Percentiles rank a stretch among this genome's conserved stretches.
phyloP scores from a whole-genome alignment of 2,797 vertebrate genomes.

The Oceanodroma leucorhoa region DNA sequence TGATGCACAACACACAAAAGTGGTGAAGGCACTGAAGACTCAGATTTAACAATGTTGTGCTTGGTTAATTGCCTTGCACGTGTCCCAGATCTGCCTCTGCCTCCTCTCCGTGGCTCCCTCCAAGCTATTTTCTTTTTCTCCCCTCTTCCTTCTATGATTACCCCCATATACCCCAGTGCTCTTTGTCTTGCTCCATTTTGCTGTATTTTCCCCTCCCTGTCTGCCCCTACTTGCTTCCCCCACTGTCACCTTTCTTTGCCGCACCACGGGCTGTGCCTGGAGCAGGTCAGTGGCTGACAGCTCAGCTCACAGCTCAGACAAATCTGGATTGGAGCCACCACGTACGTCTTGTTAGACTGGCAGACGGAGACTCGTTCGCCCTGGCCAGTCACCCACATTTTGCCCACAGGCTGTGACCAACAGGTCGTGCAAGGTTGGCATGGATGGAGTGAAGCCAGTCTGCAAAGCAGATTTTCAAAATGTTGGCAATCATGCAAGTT shows the following conservation, averaged over 20 bases:
- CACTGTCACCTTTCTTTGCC: background rate
- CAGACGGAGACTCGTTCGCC: rapidly evolving
- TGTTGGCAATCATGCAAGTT: background rate
- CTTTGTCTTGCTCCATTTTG: background rate
- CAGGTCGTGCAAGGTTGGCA: background rate
- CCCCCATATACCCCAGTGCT: background rate
- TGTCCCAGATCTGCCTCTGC: background rate
- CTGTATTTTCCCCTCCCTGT: background rate
- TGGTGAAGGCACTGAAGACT: background rate
- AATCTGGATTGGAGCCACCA: background rate
- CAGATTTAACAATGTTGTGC: background rate
- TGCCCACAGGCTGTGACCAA: background rate
- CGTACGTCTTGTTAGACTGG: rapidly evolving
- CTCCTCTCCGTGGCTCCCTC: background rate
- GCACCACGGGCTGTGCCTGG: rapidly evolving
- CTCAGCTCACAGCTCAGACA: background rate
- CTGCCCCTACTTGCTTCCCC: background rate
- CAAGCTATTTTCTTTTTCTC: background rate
- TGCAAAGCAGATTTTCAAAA: background rate
- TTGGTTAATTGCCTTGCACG: background rate
- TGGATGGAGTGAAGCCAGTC: background rate
- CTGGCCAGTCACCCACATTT: background rate
- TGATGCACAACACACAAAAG: background rate
- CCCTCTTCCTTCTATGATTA: background rate
- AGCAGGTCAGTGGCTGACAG: rapidly evolving